Evolutionary conservation across 2,888 invertebrate genomes (phyloP), one percentile per base, ranked within the genome.

Genomic region (Machimus atricapillus): DNA sequence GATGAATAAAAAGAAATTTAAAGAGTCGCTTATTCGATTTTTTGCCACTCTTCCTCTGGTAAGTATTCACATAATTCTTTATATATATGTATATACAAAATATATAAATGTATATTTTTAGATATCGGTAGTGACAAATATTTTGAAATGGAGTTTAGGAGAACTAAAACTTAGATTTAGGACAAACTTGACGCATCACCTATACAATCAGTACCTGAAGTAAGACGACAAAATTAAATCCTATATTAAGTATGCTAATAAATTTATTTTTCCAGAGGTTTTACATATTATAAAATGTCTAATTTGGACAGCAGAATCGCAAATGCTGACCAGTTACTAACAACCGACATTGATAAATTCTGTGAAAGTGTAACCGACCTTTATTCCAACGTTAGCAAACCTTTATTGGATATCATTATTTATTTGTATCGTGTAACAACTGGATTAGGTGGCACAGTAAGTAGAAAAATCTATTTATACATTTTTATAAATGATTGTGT

Each of bases 271-370:
- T 87, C 31, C 66, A 97, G 97, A 91, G 97, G 97, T 85, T 98
- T 97, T 92, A 99, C 98, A 3, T 99, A 98, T 93, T 99, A 99
- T 93, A 97, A 98, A 93, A 97, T 99, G 95, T 96, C 96, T 88
- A 98, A 99, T 93, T 93, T 99, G 90, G 99, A 99, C 93, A 98
- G 97, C 91, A 94, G 98, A 91, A 98, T 99, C 93, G 95, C 97
- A 14, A 99, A 99, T 93, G 97, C 98, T 0, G 99, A 99, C 93
- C 99, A 99, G 92, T 94, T 99, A 79, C 93, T 99, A 87, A 98
- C 99, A 0, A 98, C 97, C 0, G 99, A 99, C 91, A 97, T 99
- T 1, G 99, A 99, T 92, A 98, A 98, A 93, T 99, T 99, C 93
- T 99, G 99, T 92, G 97, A 98, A 90, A 97, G 98, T 87, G 96